These are phyloP conservation scores for Blastomussa wellsi DNA, from an alignment of 92 coral and sea anemone genomes.

Conservation along the genomic window DNA sequence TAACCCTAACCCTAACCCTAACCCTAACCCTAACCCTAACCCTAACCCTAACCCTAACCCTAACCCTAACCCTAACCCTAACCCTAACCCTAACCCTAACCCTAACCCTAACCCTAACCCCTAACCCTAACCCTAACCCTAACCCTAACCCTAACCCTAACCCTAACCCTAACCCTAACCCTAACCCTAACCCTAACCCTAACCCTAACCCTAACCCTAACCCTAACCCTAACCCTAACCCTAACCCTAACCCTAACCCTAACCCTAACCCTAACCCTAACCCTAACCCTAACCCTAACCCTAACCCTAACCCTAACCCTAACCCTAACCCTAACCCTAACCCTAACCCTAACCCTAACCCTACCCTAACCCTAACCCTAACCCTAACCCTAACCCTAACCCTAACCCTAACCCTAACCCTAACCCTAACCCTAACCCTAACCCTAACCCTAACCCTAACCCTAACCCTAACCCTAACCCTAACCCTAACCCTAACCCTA, in stretches of 20 bases:
- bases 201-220: conserved; percentile 49
- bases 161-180: conserved; percentile 30
- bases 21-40: conserved; percentile 57
- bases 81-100: conserved; percentile 45
- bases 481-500: not conserved
- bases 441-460: conserved; percentile 52
- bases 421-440: conserved; percentile 52
- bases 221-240: conserved; percentile 50
- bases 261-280: conserved; percentile 33
- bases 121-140: conserved; percentile 35
- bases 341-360: conserved; percentile 23
- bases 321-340: conserved; percentile 26
- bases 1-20: conserved; percentile 55
- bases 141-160: conserved; percentile 33
- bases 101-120: conserved; percentile 42
- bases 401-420: conserved; percentile 48
- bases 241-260: conserved; percentile 49
- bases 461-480: conserved; percentile 28
- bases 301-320: conserved; percentile 10
- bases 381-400: conserved; percentile 31
- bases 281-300: not conserved
- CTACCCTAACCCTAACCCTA: no score
- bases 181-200: conserved; percentile 44
- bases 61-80: conserved; percentile 40
- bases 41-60: conserved; percentile 45